These are phyloP conservation scores for Gymnogyps californianus DNA, from an alignment of 2,113 vertebrate species.

Conservation along the genomic window DNA sequence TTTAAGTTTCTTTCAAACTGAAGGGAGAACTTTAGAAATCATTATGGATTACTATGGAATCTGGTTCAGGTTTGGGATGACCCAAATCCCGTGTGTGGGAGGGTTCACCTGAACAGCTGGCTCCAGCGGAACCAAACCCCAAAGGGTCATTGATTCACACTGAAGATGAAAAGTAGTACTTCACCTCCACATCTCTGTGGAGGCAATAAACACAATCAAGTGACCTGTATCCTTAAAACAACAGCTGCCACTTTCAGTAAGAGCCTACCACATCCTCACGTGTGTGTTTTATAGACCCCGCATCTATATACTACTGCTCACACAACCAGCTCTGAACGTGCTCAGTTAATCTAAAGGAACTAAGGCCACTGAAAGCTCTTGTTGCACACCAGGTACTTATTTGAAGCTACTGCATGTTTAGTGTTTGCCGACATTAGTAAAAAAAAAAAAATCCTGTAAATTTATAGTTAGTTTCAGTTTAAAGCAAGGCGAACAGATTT, in stretches of 20 bases:
- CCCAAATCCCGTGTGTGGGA: rapidly evolving
- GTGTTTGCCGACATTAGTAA: not conserved
- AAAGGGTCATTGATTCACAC: not conserved
- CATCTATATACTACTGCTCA: not conserved
- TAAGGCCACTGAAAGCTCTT: not conserved
- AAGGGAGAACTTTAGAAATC: not conserved
- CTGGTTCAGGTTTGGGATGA: not conserved
- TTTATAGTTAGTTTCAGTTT: not conserved
- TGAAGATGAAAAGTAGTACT: not conserved
- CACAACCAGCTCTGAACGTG: not conserved
- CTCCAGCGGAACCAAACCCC: not conserved
- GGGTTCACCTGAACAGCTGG: not conserved
- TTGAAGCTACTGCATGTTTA: not conserved
- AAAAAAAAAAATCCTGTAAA: not conserved
- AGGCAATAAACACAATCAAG: not conserved
- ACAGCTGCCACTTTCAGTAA: not conserved
- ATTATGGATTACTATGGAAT: not conserved
- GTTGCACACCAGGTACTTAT: not conserved
- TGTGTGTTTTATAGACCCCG: not conserved
- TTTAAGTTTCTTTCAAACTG: not conserved
- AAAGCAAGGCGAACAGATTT: not conserved
- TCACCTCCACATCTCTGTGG: not conserved
- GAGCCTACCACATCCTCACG: not conserved
- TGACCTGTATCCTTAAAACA: not conserved
- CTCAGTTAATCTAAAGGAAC: not conserved